A percentile compares a stretch with the other conserved stretches of the same genome.
These are phyloP conservation scores for Eristalis pertinax DNA, from an alignment of 2,888 invertebrate species.

Conservation along the genomic window DNA sequence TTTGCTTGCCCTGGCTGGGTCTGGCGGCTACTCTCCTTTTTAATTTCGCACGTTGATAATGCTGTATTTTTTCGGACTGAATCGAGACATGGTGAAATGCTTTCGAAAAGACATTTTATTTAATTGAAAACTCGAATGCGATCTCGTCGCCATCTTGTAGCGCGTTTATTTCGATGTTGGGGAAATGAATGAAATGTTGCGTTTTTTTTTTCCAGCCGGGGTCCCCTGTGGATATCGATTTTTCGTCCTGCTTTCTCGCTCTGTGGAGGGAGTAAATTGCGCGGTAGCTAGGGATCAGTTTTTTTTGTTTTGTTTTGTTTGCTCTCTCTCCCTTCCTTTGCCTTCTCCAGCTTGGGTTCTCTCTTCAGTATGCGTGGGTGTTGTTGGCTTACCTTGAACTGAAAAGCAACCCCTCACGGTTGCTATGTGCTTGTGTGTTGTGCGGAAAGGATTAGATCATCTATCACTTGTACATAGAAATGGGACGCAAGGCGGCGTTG, in stretches of 20 bases:
- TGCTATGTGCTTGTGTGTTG: not conserved
- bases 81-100: conserved; percentile 59
- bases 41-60: conserved; percentile 44
- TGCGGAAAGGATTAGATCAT: conserved; percentile 62
- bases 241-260: not conserved
- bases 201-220: too few relatives aligned
- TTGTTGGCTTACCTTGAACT: not conserved
- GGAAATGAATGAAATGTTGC: not conserved
- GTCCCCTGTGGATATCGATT: conserved; percentile 49
- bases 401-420: conserved; percentile 5
- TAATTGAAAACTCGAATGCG: conserved; percentile 15
- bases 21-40: conserved; percentile 33
- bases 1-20: conserved; percentile 3
- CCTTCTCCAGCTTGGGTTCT: conserved; percentile 32
- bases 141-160: conserved; percentile 35
- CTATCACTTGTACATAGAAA: conserved; percentile 14
- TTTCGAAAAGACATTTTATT: conserved; percentile 46
- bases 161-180: conserved; percentile 38
- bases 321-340: not conserved
- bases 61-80: not conserved
- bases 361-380: conserved; percentile 9
- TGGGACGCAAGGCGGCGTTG: not conserved
- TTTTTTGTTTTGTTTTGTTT: conserved; percentile 39
- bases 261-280: conserved; percentile 39
- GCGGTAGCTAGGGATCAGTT: conserved; percentile 68